phyloP scores from a whole-genome alignment of 2,888 invertebrate genomes.

The Eupithecia insigniata region DNA sequence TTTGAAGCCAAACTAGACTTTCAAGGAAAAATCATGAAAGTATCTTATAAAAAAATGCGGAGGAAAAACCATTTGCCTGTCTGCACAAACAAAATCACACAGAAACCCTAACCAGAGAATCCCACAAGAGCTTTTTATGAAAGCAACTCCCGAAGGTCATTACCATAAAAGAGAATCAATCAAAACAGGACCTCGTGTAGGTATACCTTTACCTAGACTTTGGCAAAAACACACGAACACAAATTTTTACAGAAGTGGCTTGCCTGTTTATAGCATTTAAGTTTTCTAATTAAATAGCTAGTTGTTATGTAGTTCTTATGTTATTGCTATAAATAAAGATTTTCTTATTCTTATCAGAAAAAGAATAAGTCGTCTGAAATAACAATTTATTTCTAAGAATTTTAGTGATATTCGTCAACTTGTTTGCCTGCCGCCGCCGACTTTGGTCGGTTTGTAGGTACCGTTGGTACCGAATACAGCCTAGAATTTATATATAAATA shows the following conservation, averaged over 20 bases:
- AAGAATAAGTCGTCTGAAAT: too few relatives aligned
- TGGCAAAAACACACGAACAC: neutral
- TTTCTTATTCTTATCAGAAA: too few relatives aligned
- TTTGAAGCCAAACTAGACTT: neutral
- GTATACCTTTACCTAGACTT: neutral
- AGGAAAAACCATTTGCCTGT: neutral
- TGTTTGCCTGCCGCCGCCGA: too few relatives aligned
- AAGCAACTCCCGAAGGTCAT: conserved; percentile 3
- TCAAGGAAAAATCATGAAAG: neutral
- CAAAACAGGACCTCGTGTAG: neutral
- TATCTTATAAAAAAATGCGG: neutral
- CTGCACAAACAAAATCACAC: conserved; percentile 1
- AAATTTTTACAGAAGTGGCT: neutral
- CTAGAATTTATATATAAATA: too few relatives aligned
- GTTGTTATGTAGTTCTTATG: too few relatives aligned
- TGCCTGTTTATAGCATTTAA: too few relatives aligned
- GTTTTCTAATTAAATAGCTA: too few relatives aligned
- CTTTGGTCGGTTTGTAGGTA: too few relatives aligned
- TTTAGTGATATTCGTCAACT: too few relatives aligned
- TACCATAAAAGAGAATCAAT: conserved; percentile 9
- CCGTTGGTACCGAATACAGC: too few relatives aligned
- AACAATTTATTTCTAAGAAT: too few relatives aligned
- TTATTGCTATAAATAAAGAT: too few relatives aligned
- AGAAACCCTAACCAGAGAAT: neutral
- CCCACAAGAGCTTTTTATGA: neutral